Conservation (phyloP, 2,888 invertebrate species). For the Ichneumon xanthorius region DNA sequence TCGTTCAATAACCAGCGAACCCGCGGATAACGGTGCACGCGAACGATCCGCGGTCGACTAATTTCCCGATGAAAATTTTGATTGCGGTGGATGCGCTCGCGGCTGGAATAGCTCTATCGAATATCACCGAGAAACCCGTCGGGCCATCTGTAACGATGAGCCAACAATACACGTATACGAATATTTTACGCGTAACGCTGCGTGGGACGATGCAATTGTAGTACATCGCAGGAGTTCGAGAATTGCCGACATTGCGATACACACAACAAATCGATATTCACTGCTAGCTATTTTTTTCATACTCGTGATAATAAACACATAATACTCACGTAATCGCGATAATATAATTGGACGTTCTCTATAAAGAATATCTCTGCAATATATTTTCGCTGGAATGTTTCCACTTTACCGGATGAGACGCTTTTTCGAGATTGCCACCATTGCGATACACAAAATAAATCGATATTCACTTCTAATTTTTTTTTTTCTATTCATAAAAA, state of each 20-base stretch:
- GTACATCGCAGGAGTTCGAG: not conserved
- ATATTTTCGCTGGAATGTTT: too few relatives aligned
- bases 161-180: not conserved
- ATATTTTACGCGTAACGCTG: not conserved
- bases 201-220: conserved; percentile 24
- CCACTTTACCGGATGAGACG: too few relatives aligned
- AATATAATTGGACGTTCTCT: too few relatives aligned
- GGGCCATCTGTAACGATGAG: not conserved
- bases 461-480: too few relatives aligned
- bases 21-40: conserved; percentile 9
- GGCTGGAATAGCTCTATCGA: conserved; percentile 14
- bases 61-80: conserved; percentile 58
- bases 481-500: too few relatives aligned
- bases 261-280: too few relatives aligned
- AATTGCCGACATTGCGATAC: not conserved
- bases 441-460: too few relatives aligned
- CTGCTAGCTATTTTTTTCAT: too few relatives aligned
- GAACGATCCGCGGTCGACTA: conserved; percentile 42
- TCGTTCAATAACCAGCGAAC: not conserved
- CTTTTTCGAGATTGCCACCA: not conserved
- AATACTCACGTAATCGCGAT: too few relatives aligned
- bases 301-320: too few relatives aligned
- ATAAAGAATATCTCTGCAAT: too few relatives aligned
- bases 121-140: conserved; percentile 35
- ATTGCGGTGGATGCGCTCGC: conserved; percentile 38